A percentile compares a stretch with the other conserved stretches of the same genome.
phyloP scores from a whole-genome alignment of 2,113 vertebrate genomes.

The Electrona antarctica region DNA sequence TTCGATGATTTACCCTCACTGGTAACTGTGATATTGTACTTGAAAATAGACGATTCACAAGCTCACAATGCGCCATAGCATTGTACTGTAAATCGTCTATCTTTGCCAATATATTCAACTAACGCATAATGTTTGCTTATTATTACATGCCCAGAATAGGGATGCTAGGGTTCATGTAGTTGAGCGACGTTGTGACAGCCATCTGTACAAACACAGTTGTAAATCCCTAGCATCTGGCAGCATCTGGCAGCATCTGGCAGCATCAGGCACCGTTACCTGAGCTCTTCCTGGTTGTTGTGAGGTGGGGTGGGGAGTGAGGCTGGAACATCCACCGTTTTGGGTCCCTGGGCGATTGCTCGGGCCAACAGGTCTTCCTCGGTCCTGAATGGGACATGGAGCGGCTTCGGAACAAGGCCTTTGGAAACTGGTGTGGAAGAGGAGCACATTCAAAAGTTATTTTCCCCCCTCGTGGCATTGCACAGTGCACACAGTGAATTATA shows the following conservation, averaged over 20 bases:
- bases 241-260: neutral
- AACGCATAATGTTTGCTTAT: too few species aligned
- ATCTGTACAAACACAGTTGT: neutral
- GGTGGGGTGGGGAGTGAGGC: conserved; percentile 97
- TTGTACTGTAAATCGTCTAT: too few species aligned
- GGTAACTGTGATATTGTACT: too few species aligned
- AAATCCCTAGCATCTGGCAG: neutral
- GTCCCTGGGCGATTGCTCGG: conserved; percentile 90
- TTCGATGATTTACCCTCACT: too few species aligned
- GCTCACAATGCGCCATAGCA: too few species aligned
- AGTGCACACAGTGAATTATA: neutral
- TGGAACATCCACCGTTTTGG: conserved; percentile 96
- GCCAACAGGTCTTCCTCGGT: conserved; percentile 91
- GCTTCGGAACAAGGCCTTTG: conserved; percentile 90
- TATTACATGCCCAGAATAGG: too few species aligned
- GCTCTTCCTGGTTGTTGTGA: conserved; percentile 97
- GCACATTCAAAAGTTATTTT: conserved; percentile 7
- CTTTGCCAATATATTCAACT: too few species aligned
- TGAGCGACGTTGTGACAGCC: neutral
- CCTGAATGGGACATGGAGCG: conserved; percentile 88
- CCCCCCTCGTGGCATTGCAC: neutral
- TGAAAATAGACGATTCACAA: too few species aligned
- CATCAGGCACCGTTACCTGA: conserved; percentile 79
- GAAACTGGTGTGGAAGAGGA: conserved; percentile 76
- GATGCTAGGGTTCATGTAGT: too few species aligned